These are phyloP conservation scores for Leptinotarsa juncta DNA, from an alignment of 2,888 invertebrate species.

Conservation along the genomic window DNA sequence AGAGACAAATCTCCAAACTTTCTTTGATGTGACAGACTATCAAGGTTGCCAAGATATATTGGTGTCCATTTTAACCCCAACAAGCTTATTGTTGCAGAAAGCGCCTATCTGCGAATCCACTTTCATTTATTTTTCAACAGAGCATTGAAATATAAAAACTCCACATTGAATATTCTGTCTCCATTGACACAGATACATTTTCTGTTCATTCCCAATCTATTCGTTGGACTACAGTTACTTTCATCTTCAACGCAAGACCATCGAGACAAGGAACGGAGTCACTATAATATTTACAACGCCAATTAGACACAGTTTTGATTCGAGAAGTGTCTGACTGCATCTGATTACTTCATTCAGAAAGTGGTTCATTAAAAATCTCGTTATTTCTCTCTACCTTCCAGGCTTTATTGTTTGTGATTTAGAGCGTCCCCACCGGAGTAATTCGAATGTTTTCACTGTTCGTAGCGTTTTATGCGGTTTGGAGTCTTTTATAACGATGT, in stretches of 20 bases:
- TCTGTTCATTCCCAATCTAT: too few relatives aligned
- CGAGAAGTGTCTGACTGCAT: conserved; percentile 12
- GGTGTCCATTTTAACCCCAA: too few relatives aligned
- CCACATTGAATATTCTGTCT: too few relatives aligned
- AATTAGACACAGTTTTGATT: conserved; percentile 4
- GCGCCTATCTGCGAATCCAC: too few relatives aligned
- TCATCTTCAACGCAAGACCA: not conserved
- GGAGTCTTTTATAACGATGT: not conserved
- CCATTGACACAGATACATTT: too few relatives aligned
- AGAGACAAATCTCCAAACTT: too few relatives aligned
- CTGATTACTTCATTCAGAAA: conserved; percentile 16
- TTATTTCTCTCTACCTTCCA: not conserved
- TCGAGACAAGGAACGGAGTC: not conserved
- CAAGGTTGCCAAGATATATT: too few relatives aligned
- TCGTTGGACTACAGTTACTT: not conserved
- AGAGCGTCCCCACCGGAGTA: not conserved
- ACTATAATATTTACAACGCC: not conserved
- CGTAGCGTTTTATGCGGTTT: not conserved
- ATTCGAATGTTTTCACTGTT: conserved; percentile 3
- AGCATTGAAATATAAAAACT: too few relatives aligned
- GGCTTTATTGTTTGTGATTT: conserved; percentile 7
- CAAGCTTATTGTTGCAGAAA: too few relatives aligned
- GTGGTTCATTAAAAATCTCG: conserved; percentile 16
- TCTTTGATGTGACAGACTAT: too few relatives aligned
- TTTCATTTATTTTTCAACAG: too few relatives aligned